phyloP scores from a whole-genome alignment of 1,140 invertebrate species.

The Heterodera schachtii region DNA sequence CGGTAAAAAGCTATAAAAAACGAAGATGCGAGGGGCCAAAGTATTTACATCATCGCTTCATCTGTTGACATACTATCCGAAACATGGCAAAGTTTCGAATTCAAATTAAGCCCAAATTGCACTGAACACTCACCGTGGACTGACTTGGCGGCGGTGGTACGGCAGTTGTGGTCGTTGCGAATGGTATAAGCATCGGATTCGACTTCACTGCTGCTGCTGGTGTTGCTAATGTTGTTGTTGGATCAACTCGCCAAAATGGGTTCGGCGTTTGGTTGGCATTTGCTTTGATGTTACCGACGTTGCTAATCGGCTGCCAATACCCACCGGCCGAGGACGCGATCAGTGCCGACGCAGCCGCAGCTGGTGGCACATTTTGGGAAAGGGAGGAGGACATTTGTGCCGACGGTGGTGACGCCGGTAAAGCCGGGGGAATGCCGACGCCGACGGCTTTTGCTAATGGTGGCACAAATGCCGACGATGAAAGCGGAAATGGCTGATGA shows the following conservation, averaged over 20 bases:
- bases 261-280: neutral
- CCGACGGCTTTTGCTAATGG: too few relatives aligned
- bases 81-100: too few relatives aligned
- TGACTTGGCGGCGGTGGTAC: neutral
- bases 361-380: neutral
- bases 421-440: neutral
- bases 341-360: neutral
- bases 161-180: neutral
- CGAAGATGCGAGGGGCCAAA: too few relatives aligned
- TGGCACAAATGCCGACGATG: neutral
- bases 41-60: too few relatives aligned
- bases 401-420: slow-evolving; percentile 1
- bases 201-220: neutral
- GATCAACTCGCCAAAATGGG: neutral
- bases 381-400: too few relatives aligned
- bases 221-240: neutral
- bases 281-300: neutral
- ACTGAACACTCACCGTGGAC: neutral
- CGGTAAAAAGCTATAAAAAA: too few relatives aligned
- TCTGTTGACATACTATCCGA: too few relatives aligned
- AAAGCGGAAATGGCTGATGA: neutral
- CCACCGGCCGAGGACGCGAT: neutral
- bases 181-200: neutral
- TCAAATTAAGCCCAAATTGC: too few relatives aligned
- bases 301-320: neutral